Evolutionary conservation across 2,797 vertebrate genomes (phyloP).

Genomic region (Lutjanus campechanus): DNA sequence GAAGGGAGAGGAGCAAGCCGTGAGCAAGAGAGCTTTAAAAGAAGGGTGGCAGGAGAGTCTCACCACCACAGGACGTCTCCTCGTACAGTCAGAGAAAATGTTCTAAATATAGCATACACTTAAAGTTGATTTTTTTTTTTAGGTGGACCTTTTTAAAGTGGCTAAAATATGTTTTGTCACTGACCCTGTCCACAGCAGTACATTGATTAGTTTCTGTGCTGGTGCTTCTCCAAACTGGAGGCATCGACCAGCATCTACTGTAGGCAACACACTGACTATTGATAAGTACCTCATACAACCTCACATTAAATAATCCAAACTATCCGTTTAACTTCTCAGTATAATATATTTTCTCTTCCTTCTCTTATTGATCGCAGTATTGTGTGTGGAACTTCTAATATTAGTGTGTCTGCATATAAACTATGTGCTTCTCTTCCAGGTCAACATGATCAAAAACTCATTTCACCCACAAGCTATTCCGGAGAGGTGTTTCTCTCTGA

Average conservation of each 20-base stretch:
- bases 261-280: too few relatives aligned
- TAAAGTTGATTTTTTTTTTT: too few relatives aligned
- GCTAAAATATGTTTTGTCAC: too few relatives aligned
- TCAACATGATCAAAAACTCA: conserved; percentile 85
- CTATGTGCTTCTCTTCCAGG: conserved; percentile 77
- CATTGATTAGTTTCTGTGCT: too few relatives aligned
- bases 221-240: too few relatives aligned
- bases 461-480: conserved; percentile 85
- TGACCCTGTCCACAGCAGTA: too few relatives aligned
- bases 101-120: too few relatives aligned
- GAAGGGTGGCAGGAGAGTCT: conserved; percentile 57
- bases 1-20: conserved; percentile 48
- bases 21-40: conserved; percentile 57
- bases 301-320: too few relatives aligned
- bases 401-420: conserved; percentile 13
- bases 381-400: neutral
- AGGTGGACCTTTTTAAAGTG: too few relatives aligned
- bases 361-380: conserved; percentile 3
- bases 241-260: too few relatives aligned
- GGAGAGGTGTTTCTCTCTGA: conserved; percentile 83
- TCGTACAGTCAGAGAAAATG: conserved; percentile 22
- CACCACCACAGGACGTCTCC: conserved; percentile 66
- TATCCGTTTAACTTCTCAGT: conserved; percentile 77
- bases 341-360: neutral
- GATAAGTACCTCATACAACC: too few relatives aligned